Conservation (phyloP, 1,140 invertebrate genomes). For the Probaryconus sp. region DNA sequence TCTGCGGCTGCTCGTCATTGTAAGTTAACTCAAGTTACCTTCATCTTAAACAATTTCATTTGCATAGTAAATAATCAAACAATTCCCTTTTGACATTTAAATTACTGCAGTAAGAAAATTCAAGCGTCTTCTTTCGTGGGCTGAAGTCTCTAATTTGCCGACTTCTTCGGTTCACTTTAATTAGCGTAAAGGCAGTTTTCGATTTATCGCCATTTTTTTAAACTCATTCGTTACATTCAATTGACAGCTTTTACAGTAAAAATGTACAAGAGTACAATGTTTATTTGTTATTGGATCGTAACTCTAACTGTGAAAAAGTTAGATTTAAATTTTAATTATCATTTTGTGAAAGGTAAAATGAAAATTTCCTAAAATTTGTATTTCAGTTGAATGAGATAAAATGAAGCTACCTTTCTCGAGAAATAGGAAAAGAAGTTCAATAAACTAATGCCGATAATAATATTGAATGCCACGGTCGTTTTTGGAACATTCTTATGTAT, state of each 20-base stretch:
- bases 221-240: neutral
- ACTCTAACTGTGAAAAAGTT: too few species aligned
- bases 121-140: slow-evolving; percentile 32
- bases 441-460: slow-evolving; percentile 28
- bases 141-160: slow-evolving; percentile 65
- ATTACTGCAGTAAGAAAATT: slow-evolving; percentile 65
- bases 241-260: slow-evolving; percentile 2
- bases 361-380: too few species aligned
- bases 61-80: slow-evolving; percentile 78
- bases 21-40: slow-evolving; percentile 56
- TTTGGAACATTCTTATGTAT: slow-evolving; percentile 66
- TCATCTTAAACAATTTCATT: slow-evolving; percentile 77
- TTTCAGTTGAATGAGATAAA: slow-evolving; percentile 42
- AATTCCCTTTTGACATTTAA: slow-evolving; percentile 78
- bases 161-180: slow-evolving; percentile 58
- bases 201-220: slow-evolving; percentile 58
- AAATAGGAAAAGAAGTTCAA: slow-evolving; percentile 12
- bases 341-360: too few species aligned
- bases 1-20: slow-evolving; percentile 62
- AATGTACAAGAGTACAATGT: too few species aligned
- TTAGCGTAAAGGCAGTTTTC: slow-evolving; percentile 62
- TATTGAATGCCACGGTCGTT: slow-evolving; percentile 67
- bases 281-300: too few species aligned
- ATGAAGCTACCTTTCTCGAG: slow-evolving; percentile 10
- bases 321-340: too few species aligned